Base-by-base conservation (phyloP, 2,888 invertebrate species). In the Alcis repandata region DNA sequence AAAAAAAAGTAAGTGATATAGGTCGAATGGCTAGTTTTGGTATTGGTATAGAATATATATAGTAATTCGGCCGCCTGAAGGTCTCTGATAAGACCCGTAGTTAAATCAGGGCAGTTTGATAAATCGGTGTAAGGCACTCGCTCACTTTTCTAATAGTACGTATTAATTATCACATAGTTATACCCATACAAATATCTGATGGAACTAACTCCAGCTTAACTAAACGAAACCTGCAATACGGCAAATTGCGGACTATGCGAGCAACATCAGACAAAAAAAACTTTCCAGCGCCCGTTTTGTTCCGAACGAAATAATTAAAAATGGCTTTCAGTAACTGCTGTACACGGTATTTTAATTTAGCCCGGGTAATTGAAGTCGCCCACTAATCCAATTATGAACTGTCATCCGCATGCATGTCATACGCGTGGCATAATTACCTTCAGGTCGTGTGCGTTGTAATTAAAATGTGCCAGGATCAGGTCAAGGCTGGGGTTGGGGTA, bases 401-500 rank as follows among this genome's bases (percentile, higher is more conserved):
- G 68, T 61, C 66, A 66, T 57, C 58, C 59, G 56, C 51, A 64
- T 69, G 60, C 66, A 54, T 69, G 65, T 49, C 59, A 49, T 56
- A 54, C 20, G 46, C 36, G 51, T 45, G 17, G 2, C 36, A 59
- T 72, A 63, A 70, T 70, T 77, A 78, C 79, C 76, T 76, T 77
- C 71, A 68, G 64, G 69, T 79, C 38, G 79, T 81, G 80, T 82
- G 81, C 76, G 77, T 71, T 61, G 65, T 56, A 68, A 63, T 71
- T 71, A 76, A 73, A 71, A 72, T 67, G 71, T 79, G 74, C 73
- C 73, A 71, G 60, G 59, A 60, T 67, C 60, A 65, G 63, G 74
- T 60, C 70, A 57, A 80, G 80, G 72, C 19, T 46, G 38, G 48
- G 11, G 27, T 43, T 59, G 51, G 15, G 22, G n/a, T 7, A 20